These are phyloP conservation scores for Eurystomus gularis DNA, from an alignment of 2,113 vertebrate species.

Conservation along the genomic window DNA sequence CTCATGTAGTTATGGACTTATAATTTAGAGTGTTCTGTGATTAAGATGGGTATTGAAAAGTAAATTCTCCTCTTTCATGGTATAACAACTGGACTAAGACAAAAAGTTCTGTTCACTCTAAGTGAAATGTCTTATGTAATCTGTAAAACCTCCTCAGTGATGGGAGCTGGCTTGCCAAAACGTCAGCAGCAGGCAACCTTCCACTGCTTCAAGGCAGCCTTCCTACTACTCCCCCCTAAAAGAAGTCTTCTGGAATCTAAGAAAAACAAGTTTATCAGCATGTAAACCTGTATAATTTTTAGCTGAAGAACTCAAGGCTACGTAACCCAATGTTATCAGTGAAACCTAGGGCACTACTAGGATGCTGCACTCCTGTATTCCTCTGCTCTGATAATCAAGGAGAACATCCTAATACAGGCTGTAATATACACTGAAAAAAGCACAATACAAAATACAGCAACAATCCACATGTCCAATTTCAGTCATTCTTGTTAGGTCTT, in stretches of 20 bases:
- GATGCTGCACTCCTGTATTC: background rate
- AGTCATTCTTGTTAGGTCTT: background rate
- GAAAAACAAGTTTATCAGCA: slow-evolving; percentile 18
- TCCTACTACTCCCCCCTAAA: background rate
- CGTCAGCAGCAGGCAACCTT: background rate
- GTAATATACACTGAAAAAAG: background rate
- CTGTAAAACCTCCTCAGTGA: background rate
- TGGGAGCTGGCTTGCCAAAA: slow-evolving; percentile 40
- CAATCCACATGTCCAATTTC: background rate
- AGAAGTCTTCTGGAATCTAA: background rate
- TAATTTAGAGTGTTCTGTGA: background rate
- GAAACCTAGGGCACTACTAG: background rate
- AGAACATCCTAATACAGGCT: background rate
- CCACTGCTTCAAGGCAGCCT: background rate
- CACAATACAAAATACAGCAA: background rate
- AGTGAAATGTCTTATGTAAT: background rate
- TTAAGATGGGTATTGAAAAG: background rate
- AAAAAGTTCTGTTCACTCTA: background rate
- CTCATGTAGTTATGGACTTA: background rate
- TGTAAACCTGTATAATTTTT: background rate
- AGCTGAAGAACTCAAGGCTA: background rate
- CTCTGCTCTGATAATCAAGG: background rate
- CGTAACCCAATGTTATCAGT: background rate
- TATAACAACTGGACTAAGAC: background rate
- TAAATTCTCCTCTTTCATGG: background rate